These are phyloP conservation scores for Oophaga pumilio DNA, from an alignment of 2,113 vertebrate genomes.

Conservation along the genomic window DNA sequence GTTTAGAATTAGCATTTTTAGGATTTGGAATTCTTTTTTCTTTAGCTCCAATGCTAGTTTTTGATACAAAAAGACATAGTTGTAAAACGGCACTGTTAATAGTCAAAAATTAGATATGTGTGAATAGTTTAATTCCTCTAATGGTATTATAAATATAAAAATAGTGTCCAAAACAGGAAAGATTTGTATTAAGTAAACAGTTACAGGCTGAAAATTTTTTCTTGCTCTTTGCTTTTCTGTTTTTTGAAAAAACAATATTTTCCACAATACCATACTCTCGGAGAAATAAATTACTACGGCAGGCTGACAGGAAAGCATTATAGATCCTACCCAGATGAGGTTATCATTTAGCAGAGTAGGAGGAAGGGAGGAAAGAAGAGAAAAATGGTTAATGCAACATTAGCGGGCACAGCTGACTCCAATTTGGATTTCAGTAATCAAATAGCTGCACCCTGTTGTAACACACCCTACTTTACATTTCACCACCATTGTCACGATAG, in stretches of 20 bases:
- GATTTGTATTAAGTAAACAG: neutral
- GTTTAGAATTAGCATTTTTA: too few species aligned
- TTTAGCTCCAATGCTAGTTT: neutral
- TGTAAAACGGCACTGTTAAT: too few species aligned
- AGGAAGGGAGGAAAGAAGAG: neutral
- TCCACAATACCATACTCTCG: neutral
- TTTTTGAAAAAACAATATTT: neutral
- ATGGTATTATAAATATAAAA: too few species aligned
- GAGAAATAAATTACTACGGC: neutral
- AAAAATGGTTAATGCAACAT: constrained; percentile 19
- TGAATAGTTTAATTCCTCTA: too few species aligned
- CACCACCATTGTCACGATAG: constrained; percentile 20
- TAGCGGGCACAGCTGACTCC: constrained; percentile 44
- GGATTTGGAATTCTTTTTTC: neutral
- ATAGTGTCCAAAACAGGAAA: too few species aligned
- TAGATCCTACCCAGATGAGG: constrained; percentile 33
- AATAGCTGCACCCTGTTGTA: constrained; percentile 38
- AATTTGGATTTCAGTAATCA: constrained; percentile 38
- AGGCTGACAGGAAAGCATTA: constrained; percentile 25
- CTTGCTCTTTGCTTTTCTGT: neutral
- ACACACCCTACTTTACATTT: constrained; percentile 23
- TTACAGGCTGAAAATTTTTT: neutral
- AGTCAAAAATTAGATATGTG: too few species aligned
- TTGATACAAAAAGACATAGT: neutral
- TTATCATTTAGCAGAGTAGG: constrained; percentile 7